These are phyloP conservation scores for Tonatia bakeri DNA, from an alignment of 2,113 vertebrate species.

Conservation along the genomic window DNA sequence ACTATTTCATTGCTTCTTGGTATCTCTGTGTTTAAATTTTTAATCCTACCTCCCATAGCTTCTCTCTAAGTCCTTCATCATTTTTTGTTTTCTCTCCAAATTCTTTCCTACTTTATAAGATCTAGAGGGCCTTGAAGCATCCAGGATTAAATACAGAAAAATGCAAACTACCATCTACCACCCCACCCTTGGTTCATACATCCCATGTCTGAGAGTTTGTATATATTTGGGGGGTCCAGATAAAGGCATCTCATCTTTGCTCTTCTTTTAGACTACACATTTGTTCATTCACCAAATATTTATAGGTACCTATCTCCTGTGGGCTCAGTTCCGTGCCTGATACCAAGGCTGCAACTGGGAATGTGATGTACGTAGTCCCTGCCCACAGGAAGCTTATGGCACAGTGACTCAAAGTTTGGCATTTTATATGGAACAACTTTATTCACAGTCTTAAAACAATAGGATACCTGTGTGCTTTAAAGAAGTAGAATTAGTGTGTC, in stretches of 20 bases:
- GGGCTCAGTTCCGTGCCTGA: not conserved
- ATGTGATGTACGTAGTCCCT: not conserved
- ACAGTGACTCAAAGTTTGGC: not conserved
- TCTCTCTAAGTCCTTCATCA: constrained; percentile 38
- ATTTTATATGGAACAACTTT: not conserved
- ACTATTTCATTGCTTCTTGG: constrained; percentile 6
- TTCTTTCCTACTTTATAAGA: constrained; percentile 14
- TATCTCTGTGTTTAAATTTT: not conserved
- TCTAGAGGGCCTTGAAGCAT: not conserved
- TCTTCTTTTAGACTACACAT: not conserved
- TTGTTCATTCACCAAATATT: not conserved
- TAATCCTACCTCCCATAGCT: not conserved
- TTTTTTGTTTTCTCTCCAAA: constrained; percentile 48
- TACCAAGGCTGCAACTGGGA: not conserved
- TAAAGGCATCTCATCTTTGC: constrained; percentile 1
- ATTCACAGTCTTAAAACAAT: not conserved
- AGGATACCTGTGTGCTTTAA: not conserved
- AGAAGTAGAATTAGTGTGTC: not conserved
- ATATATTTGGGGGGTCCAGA: not conserved
- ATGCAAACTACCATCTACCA: not conserved
- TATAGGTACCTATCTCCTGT: not conserved
- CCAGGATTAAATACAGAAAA: constrained; percentile 10
- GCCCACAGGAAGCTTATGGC: constrained; percentile 12
- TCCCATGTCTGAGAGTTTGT: not conserved
- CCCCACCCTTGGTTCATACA: not conserved